Evolutionary conservation across 2,113 vertebrate genomes (phyloP), one percentile per base, ranked within the genome.

Genomic region (Sylvilagus bachmani): DNA sequence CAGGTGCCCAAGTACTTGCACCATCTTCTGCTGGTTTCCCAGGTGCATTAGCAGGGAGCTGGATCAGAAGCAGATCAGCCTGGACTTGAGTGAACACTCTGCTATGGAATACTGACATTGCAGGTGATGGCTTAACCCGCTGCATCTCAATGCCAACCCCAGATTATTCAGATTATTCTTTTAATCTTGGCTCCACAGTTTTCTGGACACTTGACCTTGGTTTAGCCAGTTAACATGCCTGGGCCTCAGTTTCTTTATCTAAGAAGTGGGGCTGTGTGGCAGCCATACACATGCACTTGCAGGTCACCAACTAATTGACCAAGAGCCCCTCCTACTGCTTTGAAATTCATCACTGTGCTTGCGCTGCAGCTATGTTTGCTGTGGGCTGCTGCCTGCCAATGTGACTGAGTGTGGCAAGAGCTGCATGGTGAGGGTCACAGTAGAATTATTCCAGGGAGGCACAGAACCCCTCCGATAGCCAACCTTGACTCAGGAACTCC

Each of bases 351-450:
- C 1, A 7, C 78, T 19, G 19, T 21, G 0, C 38, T 67, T 29
- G 31, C 6, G 12, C 1, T 0, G 1, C 10, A 16, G n/a, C 27
- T 6, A 1, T 8, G 0, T 55, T 36, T 69, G 33, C 38, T 0
- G 0, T 0, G 6, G 19, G 6, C 58, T 16, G 10, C 11, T 69
- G 33, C 53, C 82, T 69, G 74, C 49, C 0, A 0, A 14, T 49
- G 44, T 44, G 51, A 27, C 38, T 10, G 25, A 51, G 36, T 16
- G 6, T 6, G 0, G 38, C 24, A 51, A 36, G 19, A 58, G 51
- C 19, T 19, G 13, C 55, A 58, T 58, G 55, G 55, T 58, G 55
- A 58, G 55, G 14, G 8, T 51, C 10, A 1, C 1, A 0, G 22
- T 19, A 2, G 2, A 27, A 5, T 29, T 78, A 44, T 51, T 71